Percentiles rank a stretch among this genome's conserved stretches.
Evolutionary conservation across 2,797 vertebrate species (phyloP).

Genomic region (Australoheros facetus): DNA sequence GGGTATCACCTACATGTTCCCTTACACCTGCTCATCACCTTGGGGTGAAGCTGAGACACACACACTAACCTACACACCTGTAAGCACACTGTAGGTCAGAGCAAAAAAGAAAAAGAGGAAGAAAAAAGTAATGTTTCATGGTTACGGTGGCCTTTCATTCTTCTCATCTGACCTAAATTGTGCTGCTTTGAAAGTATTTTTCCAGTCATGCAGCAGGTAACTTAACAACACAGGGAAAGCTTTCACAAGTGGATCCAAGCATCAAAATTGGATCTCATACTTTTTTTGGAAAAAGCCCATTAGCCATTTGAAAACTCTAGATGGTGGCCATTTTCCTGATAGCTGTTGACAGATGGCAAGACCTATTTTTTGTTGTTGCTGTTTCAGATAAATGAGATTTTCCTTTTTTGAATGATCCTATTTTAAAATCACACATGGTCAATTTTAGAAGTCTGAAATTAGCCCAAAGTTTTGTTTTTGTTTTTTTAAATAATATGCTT

Average conservation of each 20-base stretch:
- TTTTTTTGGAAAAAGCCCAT: not conserved
- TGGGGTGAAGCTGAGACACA: constrained; percentile 20
- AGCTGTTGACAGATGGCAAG: too few relatives aligned
- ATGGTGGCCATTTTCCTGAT: too few relatives aligned
- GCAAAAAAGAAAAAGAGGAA: not conserved
- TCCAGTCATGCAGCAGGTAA: not conserved
- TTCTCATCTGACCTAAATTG: constrained; percentile 9
- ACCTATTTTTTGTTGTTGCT: too few relatives aligned
- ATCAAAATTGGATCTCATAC: not conserved
- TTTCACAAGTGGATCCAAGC: not conserved
- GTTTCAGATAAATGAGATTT: not conserved
- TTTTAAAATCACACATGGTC: not conserved
- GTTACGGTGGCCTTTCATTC: not conserved
- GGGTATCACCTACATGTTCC: constrained; percentile 48
- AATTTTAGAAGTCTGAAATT: not conserved
- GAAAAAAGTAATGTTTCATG: not conserved
- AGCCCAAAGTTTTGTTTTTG: not conserved
- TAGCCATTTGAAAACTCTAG: not conserved
- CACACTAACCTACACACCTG: not conserved
- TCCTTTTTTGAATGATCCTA: not conserved
- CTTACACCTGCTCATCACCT: constrained; percentile 57
- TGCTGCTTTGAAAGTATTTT: not conserved
- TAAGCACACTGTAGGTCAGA: constrained; percentile 10
- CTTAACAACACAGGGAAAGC: not conserved
- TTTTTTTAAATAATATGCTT: too few relatives aligned